These are phyloP conservation scores for Lutraria rhynchaena DNA, from an alignment of 1,140 invertebrate genomes.

Conservation along the genomic window DNA sequence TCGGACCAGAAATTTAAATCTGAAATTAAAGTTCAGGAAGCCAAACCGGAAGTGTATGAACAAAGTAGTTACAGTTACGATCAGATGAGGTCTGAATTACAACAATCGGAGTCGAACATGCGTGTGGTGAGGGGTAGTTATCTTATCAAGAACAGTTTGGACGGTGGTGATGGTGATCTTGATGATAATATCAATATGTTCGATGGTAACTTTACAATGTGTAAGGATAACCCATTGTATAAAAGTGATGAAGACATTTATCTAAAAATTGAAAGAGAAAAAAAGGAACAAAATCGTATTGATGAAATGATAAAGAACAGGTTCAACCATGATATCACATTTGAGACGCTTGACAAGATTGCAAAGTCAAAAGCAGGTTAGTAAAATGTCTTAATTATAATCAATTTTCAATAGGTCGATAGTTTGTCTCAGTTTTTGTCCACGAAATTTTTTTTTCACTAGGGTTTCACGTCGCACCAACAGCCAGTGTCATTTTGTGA, in stretches of 20 bases:
- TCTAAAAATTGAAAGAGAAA: slow-evolving; percentile 9
- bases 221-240: slow-evolving; percentile 61
- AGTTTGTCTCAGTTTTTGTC: no score
- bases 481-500: no score
- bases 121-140: slow-evolving; percentile 55
- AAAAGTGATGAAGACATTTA: slow-evolving; percentile 57
- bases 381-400: neutral
- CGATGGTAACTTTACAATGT: slow-evolving; percentile 46
- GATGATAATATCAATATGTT: slow-evolving; percentile 64
- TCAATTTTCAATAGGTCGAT: no score
- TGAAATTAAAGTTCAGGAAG: slow-evolving; percentile 24
- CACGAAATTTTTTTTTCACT: no score
- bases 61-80: slow-evolving; percentile 38
- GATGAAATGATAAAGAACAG: slow-evolving; percentile 28
- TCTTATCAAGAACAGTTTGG: slow-evolving; percentile 54
- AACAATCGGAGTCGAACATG: slow-evolving; percentile 44
- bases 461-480: no score
- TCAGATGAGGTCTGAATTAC: slow-evolving; percentile 26
- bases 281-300: slow-evolving; percentile 1
- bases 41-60: slow-evolving; percentile 14
- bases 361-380: slow-evolving; percentile 42
- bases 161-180: slow-evolving; percentile 17
- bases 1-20: slow-evolving; percentile 44
- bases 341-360: slow-evolving; percentile 53
- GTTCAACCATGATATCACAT: slow-evolving; percentile 42